phyloP scores from a whole-genome alignment of 92 coral and sea anemone genomes.

The Phenganax marumi region DNA sequence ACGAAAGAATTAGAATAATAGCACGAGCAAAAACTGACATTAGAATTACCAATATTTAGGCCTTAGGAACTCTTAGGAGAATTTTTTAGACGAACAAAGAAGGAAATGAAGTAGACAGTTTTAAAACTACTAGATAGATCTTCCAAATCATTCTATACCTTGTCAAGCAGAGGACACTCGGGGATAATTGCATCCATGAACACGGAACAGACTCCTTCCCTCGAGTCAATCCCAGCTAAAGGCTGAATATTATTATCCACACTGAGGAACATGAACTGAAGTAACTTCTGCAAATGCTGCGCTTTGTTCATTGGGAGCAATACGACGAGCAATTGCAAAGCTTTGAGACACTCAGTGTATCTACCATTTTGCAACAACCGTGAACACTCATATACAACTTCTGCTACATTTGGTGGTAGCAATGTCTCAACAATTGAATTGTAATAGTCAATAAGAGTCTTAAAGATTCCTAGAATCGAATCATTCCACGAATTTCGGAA shows the following conservation, averaged over 20 bases:
- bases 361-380: conserved; percentile 43
- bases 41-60: too few species aligned
- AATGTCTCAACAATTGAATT: conserved; percentile 73
- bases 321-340: conserved; percentile 65
- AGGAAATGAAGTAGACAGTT: too few species aligned
- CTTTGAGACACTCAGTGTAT: conserved; percentile 38
- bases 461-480: conserved; percentile 69
- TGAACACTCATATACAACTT: conserved; percentile 63
- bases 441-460: conserved; percentile 69
- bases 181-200: conserved; percentile 79
- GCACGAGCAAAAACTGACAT: neutral
- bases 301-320: conserved; percentile 61
- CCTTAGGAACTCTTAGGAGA: too few species aligned
- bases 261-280: conserved; percentile 63
- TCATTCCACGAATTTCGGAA: conserved; percentile 66
- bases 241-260: conserved; percentile 54
- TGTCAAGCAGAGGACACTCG: conserved; percentile 21
- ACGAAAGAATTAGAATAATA: neutral
- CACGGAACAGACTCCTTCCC: conserved; percentile 46
- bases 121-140: neutral
- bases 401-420: conserved; percentile 66
- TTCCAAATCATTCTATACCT: neutral
- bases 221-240: conserved; percentile 42
- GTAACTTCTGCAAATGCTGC: conserved; percentile 69
- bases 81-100: too few species aligned